These are phyloP conservation scores for Polyommatus iphigenia DNA, from an alignment of 2,888 invertebrate genomes.

Conservation along the genomic window DNA sequence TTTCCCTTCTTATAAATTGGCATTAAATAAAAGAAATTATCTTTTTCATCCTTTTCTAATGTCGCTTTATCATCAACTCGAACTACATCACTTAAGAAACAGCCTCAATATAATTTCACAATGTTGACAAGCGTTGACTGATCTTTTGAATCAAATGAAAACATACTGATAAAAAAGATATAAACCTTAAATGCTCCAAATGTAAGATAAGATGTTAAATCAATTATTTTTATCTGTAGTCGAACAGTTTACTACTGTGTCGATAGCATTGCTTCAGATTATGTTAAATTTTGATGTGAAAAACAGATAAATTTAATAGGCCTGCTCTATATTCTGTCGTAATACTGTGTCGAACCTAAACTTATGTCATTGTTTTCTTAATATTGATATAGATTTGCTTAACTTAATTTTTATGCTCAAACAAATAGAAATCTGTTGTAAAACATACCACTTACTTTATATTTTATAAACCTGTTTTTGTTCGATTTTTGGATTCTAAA, in stretches of 20 bases:
- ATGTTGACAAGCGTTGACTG: background rate
- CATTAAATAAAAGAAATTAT: no score
- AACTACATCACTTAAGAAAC: background rate
- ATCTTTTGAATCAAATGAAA: background rate
- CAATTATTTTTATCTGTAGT: background rate
- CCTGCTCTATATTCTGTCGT: background rate
- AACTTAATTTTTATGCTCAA: background rate
- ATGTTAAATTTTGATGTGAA: background rate
- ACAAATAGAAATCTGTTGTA: background rate
- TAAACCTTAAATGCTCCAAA: background rate
- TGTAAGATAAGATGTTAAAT: background rate
- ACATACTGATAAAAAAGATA: background rate
- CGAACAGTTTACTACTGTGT: background rate
- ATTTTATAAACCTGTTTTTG: background rate
- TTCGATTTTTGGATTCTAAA: background rate
- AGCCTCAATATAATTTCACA: background rate
- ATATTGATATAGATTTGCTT: constrained; percentile 5
- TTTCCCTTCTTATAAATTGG: no score
- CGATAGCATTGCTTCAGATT: constrained; percentile 6
- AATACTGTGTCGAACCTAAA: background rate
- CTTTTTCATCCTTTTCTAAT: no score
- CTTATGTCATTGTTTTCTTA: constrained; percentile 17
- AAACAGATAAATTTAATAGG: constrained; percentile 3
- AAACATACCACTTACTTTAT: background rate
- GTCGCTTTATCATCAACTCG: background rate